Conservation (phyloP, 2,888 invertebrate species). For the Emmelina monodactyla region DNA sequence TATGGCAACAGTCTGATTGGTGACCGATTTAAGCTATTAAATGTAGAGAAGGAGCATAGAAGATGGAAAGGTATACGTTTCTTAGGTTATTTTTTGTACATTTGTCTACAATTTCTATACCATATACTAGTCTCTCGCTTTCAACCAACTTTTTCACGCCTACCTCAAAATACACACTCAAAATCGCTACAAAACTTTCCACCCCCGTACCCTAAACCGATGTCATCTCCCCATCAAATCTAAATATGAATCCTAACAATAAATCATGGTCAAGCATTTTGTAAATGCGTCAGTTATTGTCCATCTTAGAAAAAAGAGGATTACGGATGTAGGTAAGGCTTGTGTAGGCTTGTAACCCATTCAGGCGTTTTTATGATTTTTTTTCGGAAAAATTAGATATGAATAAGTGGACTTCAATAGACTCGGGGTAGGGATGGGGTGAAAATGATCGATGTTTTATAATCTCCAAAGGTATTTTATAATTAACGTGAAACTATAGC, state of each 20-base stretch:
- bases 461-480: too few relatives aligned
- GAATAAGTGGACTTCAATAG: constrained; percentile 47
- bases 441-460: constrained; percentile 17
- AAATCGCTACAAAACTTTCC: constrained; percentile 21
- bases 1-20: too few relatives aligned
- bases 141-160: too few relatives aligned
- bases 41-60: too few relatives aligned
- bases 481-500: too few relatives aligned
- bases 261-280: constrained; percentile 46
- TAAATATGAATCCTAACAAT: constrained; percentile 24
- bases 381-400: constrained; percentile 42
- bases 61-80: too few relatives aligned
- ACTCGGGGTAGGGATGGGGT: constrained; percentile 18
- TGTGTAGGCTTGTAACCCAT: constrained; percentile 40
- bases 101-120: too few relatives aligned
- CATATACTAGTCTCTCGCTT: too few relatives aligned
- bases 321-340: too few relatives aligned
- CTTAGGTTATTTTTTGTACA: too few relatives aligned
- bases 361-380: constrained; percentile 24
- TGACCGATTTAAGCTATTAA: too few relatives aligned
- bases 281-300: constrained; percentile 24
- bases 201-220: constrained; percentile 17
- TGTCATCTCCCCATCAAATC: constrained; percentile 33
- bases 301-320: constrained; percentile 34
- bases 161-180: background rate